These are phyloP conservation scores for Pangasius djambal DNA, from an alignment of 2,797 vertebrate species.

Conservation along the genomic window DNA sequence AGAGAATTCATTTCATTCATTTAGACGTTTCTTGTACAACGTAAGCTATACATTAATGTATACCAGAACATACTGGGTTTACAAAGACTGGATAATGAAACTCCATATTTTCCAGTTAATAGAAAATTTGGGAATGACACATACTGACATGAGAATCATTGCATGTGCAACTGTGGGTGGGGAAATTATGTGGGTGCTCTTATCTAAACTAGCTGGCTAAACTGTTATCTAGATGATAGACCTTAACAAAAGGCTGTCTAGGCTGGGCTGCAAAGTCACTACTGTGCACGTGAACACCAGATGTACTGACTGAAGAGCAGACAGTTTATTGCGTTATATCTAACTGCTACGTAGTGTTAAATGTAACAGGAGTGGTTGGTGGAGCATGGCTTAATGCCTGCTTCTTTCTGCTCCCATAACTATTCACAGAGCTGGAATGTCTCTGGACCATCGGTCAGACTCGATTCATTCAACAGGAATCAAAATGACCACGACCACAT, in stretches of 20 bases:
- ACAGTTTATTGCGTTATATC: conserved; percentile 15
- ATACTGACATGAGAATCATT: neutral
- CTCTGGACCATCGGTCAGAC: conserved; percentile 18
- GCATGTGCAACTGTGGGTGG: neutral
- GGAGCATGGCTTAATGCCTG: neutral
- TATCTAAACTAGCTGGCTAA: neutral
- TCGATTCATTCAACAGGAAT: conserved; percentile 5
- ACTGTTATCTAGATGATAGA: neutral
- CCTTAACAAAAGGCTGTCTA: neutral
- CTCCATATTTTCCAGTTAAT: neutral
- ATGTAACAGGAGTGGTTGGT: neutral
- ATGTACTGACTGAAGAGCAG: neutral
- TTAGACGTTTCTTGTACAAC: neutral
- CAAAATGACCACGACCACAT: conserved; percentile 21
- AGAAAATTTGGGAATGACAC: neutral
- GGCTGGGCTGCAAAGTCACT: neutral
- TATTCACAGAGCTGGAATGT: conserved; percentile 3
- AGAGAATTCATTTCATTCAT: too few relatives aligned
- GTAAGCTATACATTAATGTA: neutral
- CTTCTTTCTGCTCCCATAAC: neutral
- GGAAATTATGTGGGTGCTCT: neutral
- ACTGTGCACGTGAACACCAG: neutral
- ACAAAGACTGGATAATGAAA: neutral
- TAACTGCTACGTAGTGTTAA: neutral
- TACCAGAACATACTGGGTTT: neutral